These are phyloP conservation scores for Neodiprion pinetum DNA, from an alignment of 1,140 invertebrate species.

Conservation along the genomic window DNA sequence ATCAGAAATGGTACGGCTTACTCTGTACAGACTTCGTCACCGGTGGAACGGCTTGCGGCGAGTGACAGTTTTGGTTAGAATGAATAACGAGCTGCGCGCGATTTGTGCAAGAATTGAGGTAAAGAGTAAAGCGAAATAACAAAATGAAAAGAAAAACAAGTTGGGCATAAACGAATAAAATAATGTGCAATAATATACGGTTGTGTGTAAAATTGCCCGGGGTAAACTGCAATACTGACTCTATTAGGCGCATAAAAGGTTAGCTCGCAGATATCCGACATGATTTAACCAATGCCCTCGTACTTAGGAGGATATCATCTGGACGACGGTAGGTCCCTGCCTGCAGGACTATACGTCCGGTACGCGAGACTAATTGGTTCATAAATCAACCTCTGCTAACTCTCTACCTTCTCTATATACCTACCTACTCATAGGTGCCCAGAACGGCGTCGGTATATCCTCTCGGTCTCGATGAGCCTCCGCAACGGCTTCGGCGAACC, in stretches of 20 bases:
- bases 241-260: constrained; percentile 9
- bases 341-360: constrained; percentile 45
- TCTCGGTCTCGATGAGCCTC: background rate
- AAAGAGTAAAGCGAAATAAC: background rate
- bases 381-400: constrained; percentile 48
- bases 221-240: background rate
- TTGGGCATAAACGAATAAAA: background rate
- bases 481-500: background rate
- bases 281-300: constrained; percentile 37
- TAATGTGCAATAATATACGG: background rate
- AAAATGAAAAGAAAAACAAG: background rate
- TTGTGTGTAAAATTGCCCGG: background rate
- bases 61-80: constrained; percentile 24
- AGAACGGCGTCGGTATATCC: background rate
- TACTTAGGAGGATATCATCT: constrained; percentile 47
- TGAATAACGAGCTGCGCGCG: constrained; percentile 29
- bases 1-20: background rate
- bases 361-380: constrained; percentile 54
- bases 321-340: constrained; percentile 51
- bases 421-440: background rate
- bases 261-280: constrained; percentile 12
- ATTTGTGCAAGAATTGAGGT: constrained; percentile 11
- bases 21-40: background rate
- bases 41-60: background rate
- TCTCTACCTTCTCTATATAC: constrained; percentile 2